Percentiles rank a stretch among this genome's conserved stretches.
Conservation (phyloP, 2,113 vertebrate species). For the Rhinoptilus africanus region DNA sequence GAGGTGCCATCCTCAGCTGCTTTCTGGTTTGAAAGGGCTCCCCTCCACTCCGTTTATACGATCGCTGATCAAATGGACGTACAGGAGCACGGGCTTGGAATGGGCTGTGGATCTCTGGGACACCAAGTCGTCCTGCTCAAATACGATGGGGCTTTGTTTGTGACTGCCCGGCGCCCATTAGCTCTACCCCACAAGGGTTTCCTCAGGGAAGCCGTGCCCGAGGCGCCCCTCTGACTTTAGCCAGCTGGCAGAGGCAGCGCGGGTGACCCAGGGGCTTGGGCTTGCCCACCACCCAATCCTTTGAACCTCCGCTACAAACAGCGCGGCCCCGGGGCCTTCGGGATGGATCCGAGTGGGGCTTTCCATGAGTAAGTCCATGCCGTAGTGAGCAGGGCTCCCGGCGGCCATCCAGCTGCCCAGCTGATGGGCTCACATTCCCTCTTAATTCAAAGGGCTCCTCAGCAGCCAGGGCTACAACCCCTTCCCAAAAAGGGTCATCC, state of each 20-base stretch:
- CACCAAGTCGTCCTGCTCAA: background rate
- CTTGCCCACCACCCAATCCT: rapidly evolving
- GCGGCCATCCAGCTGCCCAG: background rate
- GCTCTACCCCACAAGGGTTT: background rate
- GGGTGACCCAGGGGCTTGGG: background rate
- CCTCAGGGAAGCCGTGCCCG: background rate
- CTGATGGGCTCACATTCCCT: background rate
- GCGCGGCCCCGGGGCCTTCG: background rate
- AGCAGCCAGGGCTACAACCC: background rate
- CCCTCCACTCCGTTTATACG: background rate
- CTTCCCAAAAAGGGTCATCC: background rate
- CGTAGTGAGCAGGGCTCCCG: background rate
- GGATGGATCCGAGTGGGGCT: background rate
- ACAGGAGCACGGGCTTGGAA: background rate
- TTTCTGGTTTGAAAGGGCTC: background rate
- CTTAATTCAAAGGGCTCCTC: background rate
- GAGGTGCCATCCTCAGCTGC: background rate
- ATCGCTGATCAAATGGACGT: background rate
- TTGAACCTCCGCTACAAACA: background rate
- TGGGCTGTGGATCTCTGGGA: background rate
- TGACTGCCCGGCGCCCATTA: background rate
- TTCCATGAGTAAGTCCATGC: background rate
- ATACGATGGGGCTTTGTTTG: background rate
- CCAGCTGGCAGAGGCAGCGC: background rate
- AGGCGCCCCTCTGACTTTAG: background rate